Percentiles rank a stretch among this genome's conserved stretches.
phyloP scores from a whole-genome alignment of 2,797 vertebrate genomes.

The Falco biarmicus region DNA sequence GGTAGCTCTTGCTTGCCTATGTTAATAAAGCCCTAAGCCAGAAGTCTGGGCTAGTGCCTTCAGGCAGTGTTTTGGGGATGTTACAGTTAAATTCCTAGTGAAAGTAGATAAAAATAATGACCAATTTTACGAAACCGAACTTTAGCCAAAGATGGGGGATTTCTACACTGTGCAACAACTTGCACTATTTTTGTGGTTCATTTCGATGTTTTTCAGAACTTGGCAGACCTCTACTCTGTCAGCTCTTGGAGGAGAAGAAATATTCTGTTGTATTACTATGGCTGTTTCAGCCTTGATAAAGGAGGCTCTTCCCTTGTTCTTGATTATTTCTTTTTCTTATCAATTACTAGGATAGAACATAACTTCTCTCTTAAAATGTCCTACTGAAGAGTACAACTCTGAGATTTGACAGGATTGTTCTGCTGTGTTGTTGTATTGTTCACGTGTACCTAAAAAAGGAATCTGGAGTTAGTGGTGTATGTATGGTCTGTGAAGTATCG shows the following conservation, averaged over 20 bases:
- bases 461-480: neutral
- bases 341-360: neutral
- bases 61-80: neutral
- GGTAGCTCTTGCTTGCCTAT: neutral
- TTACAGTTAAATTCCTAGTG: neutral
- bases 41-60: neutral
- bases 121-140: neutral
- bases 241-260: neutral
- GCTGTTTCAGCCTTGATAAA: neutral
- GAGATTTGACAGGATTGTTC: neutral
- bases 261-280: neutral
- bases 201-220: neutral
- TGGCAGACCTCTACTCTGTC: neutral
- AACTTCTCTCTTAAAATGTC: neutral
- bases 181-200: neutral
- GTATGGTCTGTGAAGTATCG: neutral
- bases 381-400: neutral
- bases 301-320: neutral
- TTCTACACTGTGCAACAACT: neutral
- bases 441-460: neutral
- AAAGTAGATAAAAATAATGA: neutral
- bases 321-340: neutral
- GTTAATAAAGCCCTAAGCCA: neutral
- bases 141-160: neutral
- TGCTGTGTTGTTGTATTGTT: neutral